Base-by-base conservation (phyloP, 1,140 invertebrate species). In the Danaus melanippus region DNA sequence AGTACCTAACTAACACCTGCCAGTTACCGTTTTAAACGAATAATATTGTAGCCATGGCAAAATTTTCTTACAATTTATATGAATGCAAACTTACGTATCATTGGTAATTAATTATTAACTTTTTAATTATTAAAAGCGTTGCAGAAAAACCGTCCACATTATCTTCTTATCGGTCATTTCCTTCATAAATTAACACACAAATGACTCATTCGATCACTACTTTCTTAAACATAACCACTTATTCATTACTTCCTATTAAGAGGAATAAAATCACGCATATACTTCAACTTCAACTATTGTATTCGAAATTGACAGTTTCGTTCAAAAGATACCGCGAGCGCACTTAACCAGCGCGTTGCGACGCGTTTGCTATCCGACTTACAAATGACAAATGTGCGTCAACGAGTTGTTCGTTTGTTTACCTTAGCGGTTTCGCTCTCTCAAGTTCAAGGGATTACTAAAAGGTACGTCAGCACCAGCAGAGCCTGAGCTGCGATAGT, bases 401-500 rank as follows among this genome's bases (percentile, higher is more conserved):
- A 80, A 82, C 77, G 74, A 64, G 69, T 79, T 77, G 60, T 66
- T 50, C 74, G 73, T 76, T 80, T 83, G 77, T 83, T 83, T 83
- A 83, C 76, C 75, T 75, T 65, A 50, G 62, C 64, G 56, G 64
- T 74, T 82, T 77, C 66, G 69, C 73, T 66, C 67, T 58, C 71
- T 79, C 81, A 83, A 84, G 81, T 84, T 84, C 81, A 84, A 84
- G 81, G 76, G 76, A 81, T 78, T 75, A 70, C 64, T 56, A 58
- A 63, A 67, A 63, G 65, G 66, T 72, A 66, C 64, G 58, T 49
- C 48, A 55, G 46, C 42, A 15, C 66, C 63, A 71, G 55, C 43
- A 8, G 21, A 62, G 42, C 53, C 10, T 60, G 73, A 61, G 10
- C 73, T 56, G 43, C 56, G 48, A 59, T 61, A 32, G 21, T 64